Evolutionary conservation across 2,888 invertebrate genomes (phyloP).

Genomic region (Priocnemis perturbator): DNA sequence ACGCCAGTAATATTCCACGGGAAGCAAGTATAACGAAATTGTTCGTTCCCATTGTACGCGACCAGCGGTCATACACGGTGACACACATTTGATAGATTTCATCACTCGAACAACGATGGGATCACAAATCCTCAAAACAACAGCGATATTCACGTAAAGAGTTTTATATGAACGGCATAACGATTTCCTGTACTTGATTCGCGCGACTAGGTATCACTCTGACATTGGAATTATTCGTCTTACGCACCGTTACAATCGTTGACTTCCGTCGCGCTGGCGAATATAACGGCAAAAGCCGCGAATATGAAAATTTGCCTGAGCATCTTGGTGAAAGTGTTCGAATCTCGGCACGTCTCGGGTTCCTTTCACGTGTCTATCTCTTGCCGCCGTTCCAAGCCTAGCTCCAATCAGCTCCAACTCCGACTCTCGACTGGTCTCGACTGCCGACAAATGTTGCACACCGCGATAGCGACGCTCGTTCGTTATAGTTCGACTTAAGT

Average conservation of each 20-base stretch:
- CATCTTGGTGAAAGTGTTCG: constrained; percentile 63
- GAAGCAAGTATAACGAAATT: too few relatives aligned
- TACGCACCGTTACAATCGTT: constrained; percentile 56
- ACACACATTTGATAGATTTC: too few relatives aligned
- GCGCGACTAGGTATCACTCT: too few relatives aligned
- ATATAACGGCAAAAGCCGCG: constrained; percentile 49
- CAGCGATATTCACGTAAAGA: too few relatives aligned
- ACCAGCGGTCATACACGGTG: too few relatives aligned
- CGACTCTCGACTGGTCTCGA: constrained; percentile 62
- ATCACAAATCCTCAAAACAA: too few relatives aligned
- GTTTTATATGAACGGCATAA: too few relatives aligned
- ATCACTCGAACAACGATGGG: too few relatives aligned
- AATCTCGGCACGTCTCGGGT: constrained; percentile 3
- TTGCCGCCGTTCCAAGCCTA: constrained; percentile 15
- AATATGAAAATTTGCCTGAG: constrained; percentile 61
- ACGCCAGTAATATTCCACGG: too few relatives aligned
- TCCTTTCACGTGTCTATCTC: constrained; percentile 2
- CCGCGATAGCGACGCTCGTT: constrained; percentile 29
- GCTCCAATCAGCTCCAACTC: constrained; percentile 53
- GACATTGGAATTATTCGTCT: not conserved
- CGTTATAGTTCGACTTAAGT: constrained; percentile 43
- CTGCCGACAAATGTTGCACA: constrained; percentile 40
- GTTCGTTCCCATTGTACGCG: too few relatives aligned
- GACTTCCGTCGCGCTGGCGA: constrained; percentile 57
- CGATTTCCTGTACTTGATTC: too few relatives aligned